phyloP scores from a whole-genome alignment of 2,888 invertebrate genomes.

The Phalangium opilio region DNA sequence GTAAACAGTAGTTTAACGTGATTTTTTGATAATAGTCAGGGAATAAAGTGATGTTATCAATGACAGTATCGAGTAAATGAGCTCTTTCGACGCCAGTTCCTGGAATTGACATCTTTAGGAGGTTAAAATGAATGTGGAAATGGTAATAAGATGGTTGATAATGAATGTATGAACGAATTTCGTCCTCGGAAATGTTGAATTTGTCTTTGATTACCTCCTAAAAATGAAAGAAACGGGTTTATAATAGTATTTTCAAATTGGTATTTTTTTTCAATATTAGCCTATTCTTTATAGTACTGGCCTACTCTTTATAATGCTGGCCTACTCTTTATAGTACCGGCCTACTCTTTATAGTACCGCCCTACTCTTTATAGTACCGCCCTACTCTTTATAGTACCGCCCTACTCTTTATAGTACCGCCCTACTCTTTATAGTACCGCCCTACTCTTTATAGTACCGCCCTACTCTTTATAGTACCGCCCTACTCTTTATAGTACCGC shows the following conservation, averaged over 20 bases:
- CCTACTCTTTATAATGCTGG: too few relatives aligned
- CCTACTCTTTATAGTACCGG: too few relatives aligned
- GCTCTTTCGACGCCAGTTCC: slow-evolving; percentile 71
- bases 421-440: too few relatives aligned
- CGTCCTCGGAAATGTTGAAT: slow-evolving; percentile 46
- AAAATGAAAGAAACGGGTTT: slow-evolving; percentile 10
- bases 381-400: too few relatives aligned
- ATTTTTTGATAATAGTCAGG: slow-evolving; percentile 68
- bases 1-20: slow-evolving; percentile 37
- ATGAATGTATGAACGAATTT: slow-evolving; percentile 72
- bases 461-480: too few relatives aligned
- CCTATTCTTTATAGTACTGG: too few relatives aligned
- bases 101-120: slow-evolving; percentile 50
- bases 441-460: too few relatives aligned
- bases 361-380: too few relatives aligned
- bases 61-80: slow-evolving; percentile 72
- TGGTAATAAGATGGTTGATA: slow-evolving; percentile 97
- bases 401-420: too few relatives aligned
- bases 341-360: too few relatives aligned
- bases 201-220: slow-evolving; percentile 58
- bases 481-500: too few relatives aligned
- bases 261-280: too few relatives aligned
- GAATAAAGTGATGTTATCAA: slow-evolving; percentile 69
- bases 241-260: background rate
- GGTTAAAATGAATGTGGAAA: slow-evolving; percentile 83